Evolutionary conservation across 2,888 invertebrate genomes (phyloP).

Genomic region (Ophioninae sp.): DNA sequence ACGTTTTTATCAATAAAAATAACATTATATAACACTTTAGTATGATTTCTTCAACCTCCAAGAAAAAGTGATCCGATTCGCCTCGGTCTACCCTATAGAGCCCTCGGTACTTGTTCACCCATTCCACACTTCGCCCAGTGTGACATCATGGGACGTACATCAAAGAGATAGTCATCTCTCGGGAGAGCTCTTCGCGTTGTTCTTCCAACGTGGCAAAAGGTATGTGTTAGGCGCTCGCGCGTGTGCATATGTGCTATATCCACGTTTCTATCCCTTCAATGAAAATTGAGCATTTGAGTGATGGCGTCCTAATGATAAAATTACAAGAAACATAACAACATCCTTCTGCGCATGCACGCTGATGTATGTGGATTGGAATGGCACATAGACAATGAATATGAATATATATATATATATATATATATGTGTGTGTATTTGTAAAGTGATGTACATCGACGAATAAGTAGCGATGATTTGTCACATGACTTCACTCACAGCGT

Average conservation of each 20-base stretch:
- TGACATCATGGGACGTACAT: conserved; percentile 23
- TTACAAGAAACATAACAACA: conserved; percentile 73
- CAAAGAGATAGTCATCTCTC: conserved; percentile 40
- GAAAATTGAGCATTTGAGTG: conserved; percentile 71
- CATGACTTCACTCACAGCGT: conserved; percentile 16
- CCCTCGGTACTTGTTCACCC: conserved; percentile 43
- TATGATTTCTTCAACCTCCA: too few species aligned
- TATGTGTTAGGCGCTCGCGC: background rate
- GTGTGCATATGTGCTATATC: background rate
- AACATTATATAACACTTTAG: too few species aligned
- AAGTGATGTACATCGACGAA: conserved; percentile 43
- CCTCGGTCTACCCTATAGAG: too few species aligned
- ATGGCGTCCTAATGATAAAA: conserved; percentile 71
- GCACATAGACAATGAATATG: conserved; percentile 8
- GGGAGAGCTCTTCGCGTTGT: conserved; percentile 1
- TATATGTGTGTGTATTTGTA: too few species aligned
- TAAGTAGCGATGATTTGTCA: conserved; percentile 55
- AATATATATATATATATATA: too few species aligned
- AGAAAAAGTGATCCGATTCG: too few species aligned
- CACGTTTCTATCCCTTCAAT: conserved; percentile 44
- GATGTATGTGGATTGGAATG: conserved; percentile 1
- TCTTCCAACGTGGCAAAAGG: background rate
- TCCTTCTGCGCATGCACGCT: conserved; percentile 62
- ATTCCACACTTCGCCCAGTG: conserved; percentile 16
- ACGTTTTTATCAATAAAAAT: too few species aligned